Conservation (phyloP, 2,113 vertebrate genomes). For the Psittacara wagleri region DNA sequence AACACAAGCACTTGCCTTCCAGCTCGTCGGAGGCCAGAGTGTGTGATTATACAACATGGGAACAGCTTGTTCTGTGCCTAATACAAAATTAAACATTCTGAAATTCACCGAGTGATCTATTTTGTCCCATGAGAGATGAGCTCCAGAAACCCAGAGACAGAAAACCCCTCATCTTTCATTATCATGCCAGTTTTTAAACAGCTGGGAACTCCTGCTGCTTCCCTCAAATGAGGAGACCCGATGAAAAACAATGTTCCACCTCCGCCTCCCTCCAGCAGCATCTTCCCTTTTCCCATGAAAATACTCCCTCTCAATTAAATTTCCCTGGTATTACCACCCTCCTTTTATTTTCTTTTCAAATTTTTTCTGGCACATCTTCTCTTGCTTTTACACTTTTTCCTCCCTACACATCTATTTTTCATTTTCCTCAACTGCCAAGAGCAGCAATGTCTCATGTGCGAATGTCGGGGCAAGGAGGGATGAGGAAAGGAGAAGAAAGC, state of each 20-base stretch:
- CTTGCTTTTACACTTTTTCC: not conserved
- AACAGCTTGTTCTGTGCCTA: not conserved
- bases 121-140: not conserved
- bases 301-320: not conserved
- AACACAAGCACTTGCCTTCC: fast-evolving
- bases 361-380: not conserved
- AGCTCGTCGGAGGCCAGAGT: not conserved
- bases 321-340: not conserved
- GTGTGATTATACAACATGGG: not conserved
- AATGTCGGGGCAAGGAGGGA: not conserved
- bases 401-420: not conserved
- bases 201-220: not conserved
- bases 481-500: not conserved
- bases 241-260: not conserved
- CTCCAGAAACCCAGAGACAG: not conserved
- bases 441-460: fast-evolving
- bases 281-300: not conserved
- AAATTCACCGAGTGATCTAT: not conserved
- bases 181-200: not conserved
- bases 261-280: not conserved
- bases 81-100: not conserved
- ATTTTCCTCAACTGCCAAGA: not conserved
- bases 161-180: not conserved
- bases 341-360: no score
- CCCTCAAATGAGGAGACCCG: not conserved